Evolutionary conservation across 2,113 vertebrate genomes (phyloP).

Genomic region (Gulo gulo): DNA sequence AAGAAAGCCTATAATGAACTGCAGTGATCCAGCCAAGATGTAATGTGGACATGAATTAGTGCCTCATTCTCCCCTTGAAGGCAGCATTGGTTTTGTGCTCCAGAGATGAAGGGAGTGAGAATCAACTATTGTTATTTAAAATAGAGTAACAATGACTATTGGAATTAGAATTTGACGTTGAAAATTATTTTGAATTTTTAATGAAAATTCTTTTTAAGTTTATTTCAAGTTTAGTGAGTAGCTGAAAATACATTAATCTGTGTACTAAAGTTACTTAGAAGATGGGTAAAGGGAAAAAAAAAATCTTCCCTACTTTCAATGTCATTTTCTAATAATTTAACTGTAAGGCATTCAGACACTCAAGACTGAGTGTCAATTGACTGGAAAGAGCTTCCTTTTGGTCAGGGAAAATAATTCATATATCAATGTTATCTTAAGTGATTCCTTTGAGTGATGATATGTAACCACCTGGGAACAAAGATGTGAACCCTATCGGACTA

Average conservation of each 20-base stretch:
- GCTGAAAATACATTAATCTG: background rate
- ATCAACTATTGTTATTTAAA: background rate
- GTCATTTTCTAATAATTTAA: slow-evolving; percentile 73
- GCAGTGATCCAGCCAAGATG: background rate
- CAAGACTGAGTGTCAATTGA: slow-evolving; percentile 74
- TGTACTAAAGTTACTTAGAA: slow-evolving; percentile 23
- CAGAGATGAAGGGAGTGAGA: background rate
- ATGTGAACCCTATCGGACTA: slow-evolving; percentile 63
- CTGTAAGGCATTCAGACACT: slow-evolving; percentile 70
- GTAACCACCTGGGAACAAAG: slow-evolving; percentile 68
- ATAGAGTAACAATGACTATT: background rate
- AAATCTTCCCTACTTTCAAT: slow-evolving; percentile 44
- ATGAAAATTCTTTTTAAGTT: background rate
- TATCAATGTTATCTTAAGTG: slow-evolving; percentile 76
- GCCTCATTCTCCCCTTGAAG: background rate
- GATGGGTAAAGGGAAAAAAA: background rate
- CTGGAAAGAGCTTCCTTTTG: slow-evolving; percentile 73
- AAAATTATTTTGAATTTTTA: slow-evolving; percentile 31
- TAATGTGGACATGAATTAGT: background rate
- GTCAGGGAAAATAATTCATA: slow-evolving; percentile 73
- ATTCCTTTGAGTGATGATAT: slow-evolving; percentile 74
- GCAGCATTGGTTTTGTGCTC: background rate
- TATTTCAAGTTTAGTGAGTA: background rate
- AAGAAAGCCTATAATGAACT: slow-evolving; percentile 21
- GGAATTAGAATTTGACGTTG: background rate